phyloP scores from a whole-genome alignment of 2,888 invertebrate genomes.

The Spisula subtruncata region DNA sequence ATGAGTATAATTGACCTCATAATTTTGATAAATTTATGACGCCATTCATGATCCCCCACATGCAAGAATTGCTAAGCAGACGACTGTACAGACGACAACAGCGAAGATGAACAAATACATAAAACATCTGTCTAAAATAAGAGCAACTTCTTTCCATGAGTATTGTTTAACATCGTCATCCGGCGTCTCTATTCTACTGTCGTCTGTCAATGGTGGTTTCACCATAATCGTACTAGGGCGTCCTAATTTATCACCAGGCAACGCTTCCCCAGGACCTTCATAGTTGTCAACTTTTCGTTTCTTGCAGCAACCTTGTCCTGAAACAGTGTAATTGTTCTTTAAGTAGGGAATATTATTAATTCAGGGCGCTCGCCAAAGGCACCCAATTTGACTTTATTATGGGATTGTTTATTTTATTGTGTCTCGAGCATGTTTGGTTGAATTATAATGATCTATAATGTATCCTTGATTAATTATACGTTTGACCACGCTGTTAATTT shows the following conservation, averaged over 20 bases:
- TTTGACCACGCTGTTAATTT: too few species aligned
- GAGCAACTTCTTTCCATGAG: slow-evolving; percentile 67
- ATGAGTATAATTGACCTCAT: not conserved
- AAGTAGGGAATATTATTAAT: too few species aligned
- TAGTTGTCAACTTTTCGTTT: slow-evolving; percentile 3
- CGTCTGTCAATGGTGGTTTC: not conserved
- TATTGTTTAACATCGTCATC: slow-evolving; percentile 49
- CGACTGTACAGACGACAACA: slow-evolving; percentile 37
- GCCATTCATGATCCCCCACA: not conserved
- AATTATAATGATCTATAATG: too few species aligned
- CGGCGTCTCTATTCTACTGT: not conserved
- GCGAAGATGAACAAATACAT: slow-evolving; percentile 64
- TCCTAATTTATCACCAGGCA: not conserved
- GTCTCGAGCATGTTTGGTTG: too few species aligned
- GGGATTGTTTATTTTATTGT: too few species aligned
- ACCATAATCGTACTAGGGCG: not conserved
- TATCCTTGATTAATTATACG: too few species aligned
- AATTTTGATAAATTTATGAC: too few species aligned
- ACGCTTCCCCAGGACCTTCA: not conserved
- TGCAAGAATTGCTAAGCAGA: slow-evolving; percentile 33
- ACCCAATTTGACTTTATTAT: too few species aligned
- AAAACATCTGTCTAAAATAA: slow-evolving; percentile 68
- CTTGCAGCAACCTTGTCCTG: slow-evolving; percentile 37
- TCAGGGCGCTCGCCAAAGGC: too few species aligned
- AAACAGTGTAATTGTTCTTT: not conserved